A percentile compares a stretch with the other conserved stretches of the same genome.
Evolutionary conservation across 2,888 invertebrate genomes (phyloP).

Genomic region (Nasonia oneida): DNA sequence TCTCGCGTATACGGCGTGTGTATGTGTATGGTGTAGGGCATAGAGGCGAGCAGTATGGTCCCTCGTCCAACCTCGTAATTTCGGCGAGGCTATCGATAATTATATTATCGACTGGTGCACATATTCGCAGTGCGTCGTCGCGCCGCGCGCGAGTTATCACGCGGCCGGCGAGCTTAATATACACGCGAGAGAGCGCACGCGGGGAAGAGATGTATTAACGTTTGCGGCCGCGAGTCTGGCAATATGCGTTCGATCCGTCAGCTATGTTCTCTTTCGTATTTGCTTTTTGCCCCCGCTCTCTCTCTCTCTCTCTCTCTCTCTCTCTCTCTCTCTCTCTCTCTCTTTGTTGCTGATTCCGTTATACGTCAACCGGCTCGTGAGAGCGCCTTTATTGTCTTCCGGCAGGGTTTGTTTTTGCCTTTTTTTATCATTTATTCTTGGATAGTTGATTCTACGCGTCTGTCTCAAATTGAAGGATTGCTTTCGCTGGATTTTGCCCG

Average conservation of each 20-base stretch:
- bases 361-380: neutral
- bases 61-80: slow-evolving; percentile 36
- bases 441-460: neutral
- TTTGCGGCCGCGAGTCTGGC: neutral
- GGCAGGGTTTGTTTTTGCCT: neutral
- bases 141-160: slow-evolving; percentile 30
- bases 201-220: too few species aligned
- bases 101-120: slow-evolving; percentile 55
- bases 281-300: neutral
- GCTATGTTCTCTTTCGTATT: slow-evolving; percentile 14
- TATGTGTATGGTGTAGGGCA: neutral
- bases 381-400: neutral
- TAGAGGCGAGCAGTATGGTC: neutral
- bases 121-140: slow-evolving; percentile 27
- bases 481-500: too few species aligned
- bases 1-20: neutral
- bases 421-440: neutral
- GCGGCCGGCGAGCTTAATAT: neutral
- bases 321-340: too few species aligned
- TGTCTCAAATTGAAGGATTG: too few species aligned
- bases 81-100: slow-evolving; percentile 57
- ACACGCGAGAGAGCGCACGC: neutral
- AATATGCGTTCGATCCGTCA: neutral
- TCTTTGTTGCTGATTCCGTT: neutral
- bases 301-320: too few species aligned